phyloP scores from a whole-genome alignment of 2,888 invertebrate genomes.

The Ochropleura plecta region DNA sequence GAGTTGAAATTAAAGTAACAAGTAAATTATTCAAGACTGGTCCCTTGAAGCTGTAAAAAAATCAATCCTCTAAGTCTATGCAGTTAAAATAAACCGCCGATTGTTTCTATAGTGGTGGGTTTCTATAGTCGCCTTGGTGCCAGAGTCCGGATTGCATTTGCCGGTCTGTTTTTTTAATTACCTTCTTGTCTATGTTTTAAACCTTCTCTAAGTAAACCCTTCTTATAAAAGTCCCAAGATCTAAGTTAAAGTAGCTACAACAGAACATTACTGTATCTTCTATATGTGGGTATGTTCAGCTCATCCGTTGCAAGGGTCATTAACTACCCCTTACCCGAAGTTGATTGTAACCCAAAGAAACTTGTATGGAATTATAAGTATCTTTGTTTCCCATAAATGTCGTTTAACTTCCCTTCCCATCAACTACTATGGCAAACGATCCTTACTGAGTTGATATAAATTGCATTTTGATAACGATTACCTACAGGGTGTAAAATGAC shows the following conservation, averaged over 20 bases:
- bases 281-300: slow-evolving; percentile 4
- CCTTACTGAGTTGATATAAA: neutral
- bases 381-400: slow-evolving; percentile 15
- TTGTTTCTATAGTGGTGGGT: too few relatives aligned
- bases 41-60: too few relatives aligned
- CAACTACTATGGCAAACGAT: neutral
- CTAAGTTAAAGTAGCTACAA: neutral
- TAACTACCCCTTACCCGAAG: slow-evolving; percentile 32
- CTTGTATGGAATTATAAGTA: slow-evolving; percentile 27
- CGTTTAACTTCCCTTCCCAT: slow-evolving; percentile 8
- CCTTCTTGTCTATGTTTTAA: neutral
- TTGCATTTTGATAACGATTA: slow-evolving; percentile 2
- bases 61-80: too few relatives aligned
- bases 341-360: slow-evolving; percentile 29
- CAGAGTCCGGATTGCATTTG: too few relatives aligned
- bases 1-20: too few relatives aligned
- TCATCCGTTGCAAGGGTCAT: slow-evolving; percentile 42
- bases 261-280: neutral
- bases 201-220: neutral
- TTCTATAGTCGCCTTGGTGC: too few relatives aligned
- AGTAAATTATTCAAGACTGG: too few relatives aligned
- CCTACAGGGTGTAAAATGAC: neutral
- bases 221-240: neutral
- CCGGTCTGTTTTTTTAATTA: too few relatives aligned
- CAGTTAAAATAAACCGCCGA: too few relatives aligned